Evolutionary conservation across 2,888 invertebrate genomes (phyloP).

Genomic region (Polia nebulosa): DNA sequence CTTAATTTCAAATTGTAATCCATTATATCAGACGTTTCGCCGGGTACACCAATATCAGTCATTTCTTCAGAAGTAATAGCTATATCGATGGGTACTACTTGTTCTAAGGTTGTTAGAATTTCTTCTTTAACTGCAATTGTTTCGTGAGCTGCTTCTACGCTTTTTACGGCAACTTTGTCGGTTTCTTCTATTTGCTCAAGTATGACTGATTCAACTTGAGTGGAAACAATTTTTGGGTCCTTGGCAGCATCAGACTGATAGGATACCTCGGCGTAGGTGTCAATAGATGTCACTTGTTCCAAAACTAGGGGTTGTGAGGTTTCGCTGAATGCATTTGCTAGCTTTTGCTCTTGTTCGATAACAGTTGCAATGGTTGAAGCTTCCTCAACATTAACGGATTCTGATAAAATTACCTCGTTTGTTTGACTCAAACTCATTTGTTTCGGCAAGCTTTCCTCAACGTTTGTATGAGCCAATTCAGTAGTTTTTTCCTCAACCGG

Average conservation of each 20-base stretch:
- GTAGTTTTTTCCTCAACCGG: not conserved
- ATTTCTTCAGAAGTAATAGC: not conserved
- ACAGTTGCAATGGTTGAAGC: not conserved
- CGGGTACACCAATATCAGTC: not conserved
- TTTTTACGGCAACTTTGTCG: not conserved
- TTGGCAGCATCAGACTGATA: not conserved
- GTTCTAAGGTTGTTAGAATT: constrained; percentile 13
- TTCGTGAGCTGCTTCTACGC: not conserved
- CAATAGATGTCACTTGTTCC: not conserved
- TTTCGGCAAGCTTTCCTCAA: not conserved
- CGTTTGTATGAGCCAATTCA: not conserved
- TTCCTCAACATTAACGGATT: not conserved
- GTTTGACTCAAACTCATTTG: not conserved
- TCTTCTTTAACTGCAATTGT: constrained; percentile 22
- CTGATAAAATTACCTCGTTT: not conserved
- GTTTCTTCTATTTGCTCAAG: constrained; percentile 21
- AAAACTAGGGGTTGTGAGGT: constrained; percentile 1
- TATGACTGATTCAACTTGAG: not conserved
- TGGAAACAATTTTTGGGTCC: not conserved
- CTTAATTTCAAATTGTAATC: not conserved
- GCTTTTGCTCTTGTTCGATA: not conserved
- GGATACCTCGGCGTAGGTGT: not conserved
- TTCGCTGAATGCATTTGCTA: not conserved
- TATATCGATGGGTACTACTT: constrained; percentile 5
- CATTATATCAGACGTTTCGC: not conserved